Conservation (phyloP, 2,113 vertebrate species). For the Euleptes europaea region DNA sequence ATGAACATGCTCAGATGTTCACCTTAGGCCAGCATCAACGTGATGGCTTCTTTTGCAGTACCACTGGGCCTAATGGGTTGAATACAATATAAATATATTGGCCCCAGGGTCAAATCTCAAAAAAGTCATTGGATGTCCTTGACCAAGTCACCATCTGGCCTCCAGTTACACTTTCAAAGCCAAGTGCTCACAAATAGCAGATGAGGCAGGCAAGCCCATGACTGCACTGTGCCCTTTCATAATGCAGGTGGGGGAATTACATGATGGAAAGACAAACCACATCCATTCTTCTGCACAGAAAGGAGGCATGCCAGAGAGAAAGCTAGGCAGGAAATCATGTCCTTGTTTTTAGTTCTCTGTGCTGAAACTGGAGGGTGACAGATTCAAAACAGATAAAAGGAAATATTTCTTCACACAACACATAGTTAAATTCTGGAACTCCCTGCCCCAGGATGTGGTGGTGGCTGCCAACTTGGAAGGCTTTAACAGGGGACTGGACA, state of each 20-base stretch:
- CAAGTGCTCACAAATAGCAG: neutral
- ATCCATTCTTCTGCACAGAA: neutral
- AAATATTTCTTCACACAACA: no score
- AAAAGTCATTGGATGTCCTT: neutral
- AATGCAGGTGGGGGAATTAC: neutral
- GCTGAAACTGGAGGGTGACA: no score
- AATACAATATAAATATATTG: neutral
- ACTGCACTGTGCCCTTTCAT: neutral
- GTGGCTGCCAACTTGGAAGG: no score
- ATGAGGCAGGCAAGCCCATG: no score
- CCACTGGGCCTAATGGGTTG: neutral
- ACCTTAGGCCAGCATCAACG: neutral
- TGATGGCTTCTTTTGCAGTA: neutral
- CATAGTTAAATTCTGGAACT: no score
- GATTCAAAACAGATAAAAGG: no score
- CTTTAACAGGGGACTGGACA: no score
- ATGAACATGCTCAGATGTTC: neutral
- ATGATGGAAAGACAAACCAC: no score
- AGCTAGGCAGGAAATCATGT: no score
- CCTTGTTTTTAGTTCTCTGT: no score
- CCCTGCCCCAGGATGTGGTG: no score
- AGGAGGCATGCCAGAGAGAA: neutral
- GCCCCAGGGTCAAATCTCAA: neutral
- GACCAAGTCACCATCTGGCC: neutral
- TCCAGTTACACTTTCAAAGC: neutral